phyloP scores from a whole-genome alignment of 2,797 vertebrate genomes.

The Geotrypetes seraphini region DNA sequence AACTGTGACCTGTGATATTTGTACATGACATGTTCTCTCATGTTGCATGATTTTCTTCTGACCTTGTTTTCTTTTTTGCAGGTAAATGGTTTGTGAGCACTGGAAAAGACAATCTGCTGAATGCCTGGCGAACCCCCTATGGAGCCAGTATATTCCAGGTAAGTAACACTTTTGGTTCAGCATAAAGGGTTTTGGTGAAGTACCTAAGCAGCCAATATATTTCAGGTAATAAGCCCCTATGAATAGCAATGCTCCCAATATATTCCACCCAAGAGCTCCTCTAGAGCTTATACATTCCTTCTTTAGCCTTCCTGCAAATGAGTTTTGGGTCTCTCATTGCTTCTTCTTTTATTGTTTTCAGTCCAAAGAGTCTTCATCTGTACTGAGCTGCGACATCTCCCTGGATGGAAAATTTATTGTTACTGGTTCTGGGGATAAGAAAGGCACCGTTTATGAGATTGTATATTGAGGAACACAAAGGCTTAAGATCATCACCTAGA shows the following conservation, averaged over 20 bases:
- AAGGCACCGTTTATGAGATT: conserved; percentile 80
- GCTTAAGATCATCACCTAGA: no score
- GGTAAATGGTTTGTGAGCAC: conserved; percentile 88
- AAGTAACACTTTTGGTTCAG: conserved; percentile 8
- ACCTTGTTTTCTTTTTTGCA: conserved; percentile 1
- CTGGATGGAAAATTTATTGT: conserved; percentile 78
- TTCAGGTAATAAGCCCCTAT: no score
- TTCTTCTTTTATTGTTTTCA: background rate
- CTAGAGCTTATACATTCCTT: no score
- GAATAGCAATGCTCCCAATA: no score
- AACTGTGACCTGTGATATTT: no score
- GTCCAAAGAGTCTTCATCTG: conserved; percentile 50
- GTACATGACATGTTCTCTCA: no score
- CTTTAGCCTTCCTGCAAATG: no score
- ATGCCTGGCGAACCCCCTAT: conserved; percentile 73
- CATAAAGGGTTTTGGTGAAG: no score
- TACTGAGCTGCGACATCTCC: conserved; percentile 74
- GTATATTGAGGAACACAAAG: conserved; percentile 55
- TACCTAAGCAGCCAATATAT: no score
- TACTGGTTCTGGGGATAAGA: conserved; percentile 81
- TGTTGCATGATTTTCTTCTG: no score
- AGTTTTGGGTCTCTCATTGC: background rate
- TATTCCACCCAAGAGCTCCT: no score
- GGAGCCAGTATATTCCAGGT: conserved; percentile 88
- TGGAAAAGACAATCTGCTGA: conserved; percentile 77